These are phyloP conservation scores for Coryphaenoides rupestris DNA, from an alignment of 2,113 vertebrate species.

Conservation along the genomic window DNA sequence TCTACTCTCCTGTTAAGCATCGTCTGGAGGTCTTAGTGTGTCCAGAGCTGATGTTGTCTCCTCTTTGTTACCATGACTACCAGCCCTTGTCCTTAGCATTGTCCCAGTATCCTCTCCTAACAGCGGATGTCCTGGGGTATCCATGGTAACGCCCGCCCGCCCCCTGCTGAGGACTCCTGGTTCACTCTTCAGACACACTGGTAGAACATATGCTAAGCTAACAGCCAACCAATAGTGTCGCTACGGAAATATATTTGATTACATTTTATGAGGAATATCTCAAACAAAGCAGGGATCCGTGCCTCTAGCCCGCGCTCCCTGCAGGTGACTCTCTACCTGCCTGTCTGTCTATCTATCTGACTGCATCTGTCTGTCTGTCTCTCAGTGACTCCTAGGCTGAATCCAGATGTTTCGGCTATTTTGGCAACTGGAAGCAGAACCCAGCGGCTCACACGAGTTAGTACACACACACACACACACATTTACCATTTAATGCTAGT, in stretches of 20 bases:
- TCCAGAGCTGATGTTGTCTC: not conserved
- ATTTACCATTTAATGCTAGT: too few relatives aligned
- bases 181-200: conserved; percentile 64
- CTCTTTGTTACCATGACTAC: not conserved
- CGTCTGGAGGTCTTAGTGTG: not conserved
- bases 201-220: conserved; percentile 29
- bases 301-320: too few relatives aligned
- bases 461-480: conserved; percentile 31
- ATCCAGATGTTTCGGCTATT: conserved; percentile 74
- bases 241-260: too few relatives aligned
- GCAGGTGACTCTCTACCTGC: conserved; percentile 3
- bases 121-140: conserved; percentile 25
- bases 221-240: too few relatives aligned
- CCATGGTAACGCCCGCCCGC: conserved; percentile 53
- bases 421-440: conserved; percentile 70
- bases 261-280: too few relatives aligned
- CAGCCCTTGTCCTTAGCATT: conserved; percentile 35
- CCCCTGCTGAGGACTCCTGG: conserved; percentile 52
- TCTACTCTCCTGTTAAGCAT: too few relatives aligned
- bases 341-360: not conserved
- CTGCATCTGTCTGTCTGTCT: not conserved
- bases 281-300: too few relatives aligned
- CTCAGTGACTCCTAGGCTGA: conserved; percentile 36
- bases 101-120: conserved; percentile 57
- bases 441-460: conserved; percentile 65